These are phyloP conservation scores for Aulostomus chinensis DNA, from an alignment of 2,797 vertebrate genomes.

Conservation along the genomic window DNA sequence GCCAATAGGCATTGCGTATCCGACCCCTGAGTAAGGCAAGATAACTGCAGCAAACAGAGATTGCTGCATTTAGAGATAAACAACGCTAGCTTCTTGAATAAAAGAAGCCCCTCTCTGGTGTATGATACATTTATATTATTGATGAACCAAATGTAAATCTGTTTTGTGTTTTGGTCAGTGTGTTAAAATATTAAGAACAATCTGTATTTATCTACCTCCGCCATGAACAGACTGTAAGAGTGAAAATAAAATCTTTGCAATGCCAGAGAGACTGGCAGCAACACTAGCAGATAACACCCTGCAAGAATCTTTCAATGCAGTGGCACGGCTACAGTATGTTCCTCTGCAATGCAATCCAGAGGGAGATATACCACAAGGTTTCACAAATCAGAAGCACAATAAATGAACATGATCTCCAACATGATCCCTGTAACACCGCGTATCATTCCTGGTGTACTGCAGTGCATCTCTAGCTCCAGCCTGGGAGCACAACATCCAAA, in stretches of 20 bases:
- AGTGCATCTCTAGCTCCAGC: conserved; percentile 38
- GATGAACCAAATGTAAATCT: conserved; percentile 34
- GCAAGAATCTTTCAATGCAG: conserved; percentile 34
- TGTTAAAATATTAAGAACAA: conserved; percentile 49
- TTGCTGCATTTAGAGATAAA: conserved; percentile 32
- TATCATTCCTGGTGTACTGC: conserved; percentile 48
- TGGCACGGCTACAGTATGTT: conserved; percentile 18
- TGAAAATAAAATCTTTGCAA: conserved; percentile 19
- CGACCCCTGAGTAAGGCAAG: conserved; percentile 19
- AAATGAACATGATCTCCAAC: conserved; percentile 57
- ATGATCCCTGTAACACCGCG: conserved; percentile 51
- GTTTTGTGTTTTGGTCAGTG: conserved; percentile 30
- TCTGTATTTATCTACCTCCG: conserved; percentile 33
- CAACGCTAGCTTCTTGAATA: conserved; percentile 12
- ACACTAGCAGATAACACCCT: conserved; percentile 15
- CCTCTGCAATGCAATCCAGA: conserved; percentile 39
- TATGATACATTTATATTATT: conserved; percentile 36
- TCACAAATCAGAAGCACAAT: conserved; percentile 49
- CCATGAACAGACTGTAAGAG: conserved; percentile 25
- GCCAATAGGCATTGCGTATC: conserved; percentile 32
- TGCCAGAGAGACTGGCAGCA: conserved; percentile 19
- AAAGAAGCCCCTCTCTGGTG: conserved; percentile 7
- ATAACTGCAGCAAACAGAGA: conserved; percentile 27
- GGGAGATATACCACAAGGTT: conserved; percentile 30
- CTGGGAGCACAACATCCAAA: conserved; percentile 51